Base-by-base conservation (phyloP, 1,140 invertebrate genomes). In the Drosophila kepulauana region DNA sequence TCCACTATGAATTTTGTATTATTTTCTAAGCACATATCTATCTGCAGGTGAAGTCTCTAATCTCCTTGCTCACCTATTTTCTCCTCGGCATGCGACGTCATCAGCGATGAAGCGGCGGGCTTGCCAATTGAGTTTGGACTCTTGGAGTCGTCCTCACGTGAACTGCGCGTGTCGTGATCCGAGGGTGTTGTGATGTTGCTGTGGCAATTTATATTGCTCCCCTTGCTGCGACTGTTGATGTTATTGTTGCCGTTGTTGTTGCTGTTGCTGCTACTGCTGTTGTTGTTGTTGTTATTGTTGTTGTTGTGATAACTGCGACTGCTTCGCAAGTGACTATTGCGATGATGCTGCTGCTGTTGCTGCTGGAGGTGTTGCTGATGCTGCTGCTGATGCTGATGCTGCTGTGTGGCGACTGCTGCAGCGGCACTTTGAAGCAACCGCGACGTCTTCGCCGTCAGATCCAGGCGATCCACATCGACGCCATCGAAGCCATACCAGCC, bases 401-500 rank as follows among this genome's bases (percentile, higher is more conserved):
- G 81, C 16, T 91, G 79, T 8, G 70, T 91, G 20, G 79, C 84
- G 25, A 73, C 82, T 20, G 86, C 86, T n/a, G 82, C 90, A 11
- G 84, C 88, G 0, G 91, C 88, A 52, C 88, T 87, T 33, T 92
- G 88, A 38, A 92, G 64, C 41, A 92, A 56, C 8, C 86, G 82
- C 11, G 91, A 91, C 5, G 91, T 91, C 59, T 91, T 87, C 15
- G 91, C 76, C 72, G 91, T 65, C 11, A 77, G 93, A 82, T 78
- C 93, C 93, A 92, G 57, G 6, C 91, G 87, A 92, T 95, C 94
- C 68, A 86, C 82, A 91, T 95, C 82, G 15, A 95, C 94, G 80
- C 95, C 95, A 75, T 96, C 96, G 91, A 97, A 98, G 1, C 97
- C 97, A 92, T 98, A 98, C 96, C 96, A 97, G 43, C 97, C 97